These are phyloP conservation scores for Dryadula phaetusa DNA, from an alignment of 2,888 invertebrate species.

Conservation along the genomic window DNA sequence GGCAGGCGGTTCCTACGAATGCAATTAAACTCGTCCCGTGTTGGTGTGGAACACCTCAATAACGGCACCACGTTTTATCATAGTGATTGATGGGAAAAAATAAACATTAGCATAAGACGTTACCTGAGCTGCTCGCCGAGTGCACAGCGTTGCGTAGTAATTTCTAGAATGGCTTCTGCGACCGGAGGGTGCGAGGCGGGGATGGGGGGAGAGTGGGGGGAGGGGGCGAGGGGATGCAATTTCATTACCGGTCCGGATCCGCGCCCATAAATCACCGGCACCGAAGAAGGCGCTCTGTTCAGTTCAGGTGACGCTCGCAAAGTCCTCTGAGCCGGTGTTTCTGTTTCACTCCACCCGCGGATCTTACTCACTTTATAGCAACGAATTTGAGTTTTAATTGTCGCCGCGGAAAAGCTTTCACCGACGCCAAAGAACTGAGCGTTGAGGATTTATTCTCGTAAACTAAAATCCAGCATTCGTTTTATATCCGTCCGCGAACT, in stretches of 20 bases:
- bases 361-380: conserved; percentile 80
- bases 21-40: conserved; percentile 55
- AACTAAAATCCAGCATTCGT: conserved; percentile 43
- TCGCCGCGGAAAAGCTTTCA: conserved; percentile 63
- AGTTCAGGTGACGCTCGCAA: conserved; percentile 83
- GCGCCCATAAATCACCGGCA: conserved; percentile 83
- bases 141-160: conserved; percentile 81
- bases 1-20: conserved; percentile 52
- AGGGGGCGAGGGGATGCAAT: conserved; percentile 81
- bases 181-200: conserved; percentile 59
- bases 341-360: conserved; percentile 71
- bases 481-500: conserved; percentile 57
- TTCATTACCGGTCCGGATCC: conserved; percentile 85
- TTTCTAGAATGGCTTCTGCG: conserved; percentile 80
- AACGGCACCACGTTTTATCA: conserved; percentile 46
- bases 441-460: conserved; percentile 50
- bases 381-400: conserved; percentile 78
- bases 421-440: conserved; percentile 53
- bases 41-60: conserved; percentile 46
- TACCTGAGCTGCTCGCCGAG: conserved; percentile 55
- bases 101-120: conserved; percentile 68
- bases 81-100: conserved; percentile 63
- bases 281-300: conserved; percentile 82
- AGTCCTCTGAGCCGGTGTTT: conserved; percentile 77
- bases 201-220: conserved; percentile 66